Evolutionary conservation across 2,113 vertebrate species (phyloP), one percentile per base, ranked within the genome.

Genomic region (Lophochroa leadbeateri): DNA sequence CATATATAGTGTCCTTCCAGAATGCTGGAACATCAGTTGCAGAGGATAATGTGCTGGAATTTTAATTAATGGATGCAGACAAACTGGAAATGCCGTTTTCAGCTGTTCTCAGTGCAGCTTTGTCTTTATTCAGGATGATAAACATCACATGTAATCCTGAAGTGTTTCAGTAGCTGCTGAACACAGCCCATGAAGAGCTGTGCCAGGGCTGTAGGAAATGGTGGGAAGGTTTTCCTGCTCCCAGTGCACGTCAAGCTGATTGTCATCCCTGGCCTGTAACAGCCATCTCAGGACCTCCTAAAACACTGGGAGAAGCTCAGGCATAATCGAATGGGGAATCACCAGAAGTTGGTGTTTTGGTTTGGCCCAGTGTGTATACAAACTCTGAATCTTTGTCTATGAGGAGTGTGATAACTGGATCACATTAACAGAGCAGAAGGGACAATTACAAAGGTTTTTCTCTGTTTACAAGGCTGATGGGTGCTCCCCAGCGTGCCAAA

Each of bases 351-450:
- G 46, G 29, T 43, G 4, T 21, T 55, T 35, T n/a, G 4, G 52
- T 24, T 53, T 50, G 70, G 18, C 18, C 44, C 13, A 4, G 29
- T 0, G 0, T 6, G 6, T 20, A 6, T 8, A 35, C 5, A 33
- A 25, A 39, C 31, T 21, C 24, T 35, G 37, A 18, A 17, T 25
- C 52, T 41, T 18, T 50, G 25, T 19, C 74, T 61, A 2, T 19
- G 39, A 31, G 21, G 41, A 76, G 6, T 6, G 5, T 1, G 2
- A 10, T 13, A 27, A 43, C 75, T 39, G 41, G n/a, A 58, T 63
- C 29, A 17, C 10, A 2, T 23, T 18, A 27, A 15, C 46, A 37
- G 17, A 41, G 52, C 25, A 43, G 68, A 37, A 75, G 43, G 68
- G 17, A 37, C 27, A 44, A 13, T 27, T n/a, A 16, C 7, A 44